Evolutionary conservation across 35 echinoderm and acorn worm genomes (phyloP).

Genomic region (Acanthaster planci): DNA sequence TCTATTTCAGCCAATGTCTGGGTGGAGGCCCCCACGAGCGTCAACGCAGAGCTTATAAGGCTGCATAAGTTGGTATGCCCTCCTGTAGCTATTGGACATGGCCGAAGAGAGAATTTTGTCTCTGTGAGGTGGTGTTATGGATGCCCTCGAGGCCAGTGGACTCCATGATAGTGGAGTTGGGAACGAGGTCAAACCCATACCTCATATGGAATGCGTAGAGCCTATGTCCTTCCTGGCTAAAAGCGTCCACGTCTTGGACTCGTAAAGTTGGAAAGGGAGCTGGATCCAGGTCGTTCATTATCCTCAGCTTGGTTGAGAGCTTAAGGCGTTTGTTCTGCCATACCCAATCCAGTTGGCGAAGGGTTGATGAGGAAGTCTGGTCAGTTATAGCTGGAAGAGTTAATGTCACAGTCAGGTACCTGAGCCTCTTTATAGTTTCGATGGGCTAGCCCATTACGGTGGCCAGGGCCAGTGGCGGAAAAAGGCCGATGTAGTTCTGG

Average conservation of each 20-base stretch:
- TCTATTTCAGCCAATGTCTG: too few relatives aligned
- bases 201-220: not conserved
- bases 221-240: not conserved
- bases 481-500: not conserved
- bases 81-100: not conserved
- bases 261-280: not conserved
- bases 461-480: not conserved
- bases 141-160: too few relatives aligned
- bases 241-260: not conserved
- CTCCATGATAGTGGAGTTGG: not conserved
- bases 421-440: too few relatives aligned
- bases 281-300: not conserved
- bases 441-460: too few relatives aligned
- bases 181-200: not conserved
- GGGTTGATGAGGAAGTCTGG: too few relatives aligned
- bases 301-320: not conserved
- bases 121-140: not conserved
- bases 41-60: conserved; percentile 12
- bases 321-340: too few relatives aligned
- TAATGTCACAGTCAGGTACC: too few relatives aligned
- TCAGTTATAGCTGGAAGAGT: too few relatives aligned
- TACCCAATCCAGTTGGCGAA: too few relatives aligned
- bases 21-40: too few relatives aligned
- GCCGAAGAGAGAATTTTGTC: not conserved
- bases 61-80: not conserved